Percentiles rank a stretch among this genome's conserved stretches.
Evolutionary conservation across 1,140 invertebrate species (phyloP).

Genomic region (Drosophila simulans): DNA sequence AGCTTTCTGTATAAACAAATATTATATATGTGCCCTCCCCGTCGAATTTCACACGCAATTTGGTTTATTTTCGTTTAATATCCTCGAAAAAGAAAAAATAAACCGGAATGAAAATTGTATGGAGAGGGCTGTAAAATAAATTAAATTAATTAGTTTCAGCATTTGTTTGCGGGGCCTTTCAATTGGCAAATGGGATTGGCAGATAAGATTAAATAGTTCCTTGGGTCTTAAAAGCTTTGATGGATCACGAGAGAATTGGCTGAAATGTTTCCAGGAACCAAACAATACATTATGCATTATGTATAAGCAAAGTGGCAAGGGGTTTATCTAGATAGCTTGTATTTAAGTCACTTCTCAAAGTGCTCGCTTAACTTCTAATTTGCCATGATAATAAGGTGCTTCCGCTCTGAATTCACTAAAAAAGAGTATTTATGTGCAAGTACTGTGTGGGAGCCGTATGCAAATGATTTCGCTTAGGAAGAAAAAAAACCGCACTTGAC

Average conservation of each 20-base stretch:
- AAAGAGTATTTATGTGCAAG: not conserved
- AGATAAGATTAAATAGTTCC: slow-evolving; percentile 45
- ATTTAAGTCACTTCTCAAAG: slow-evolving; percentile 10
- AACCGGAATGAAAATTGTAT: slow-evolving; percentile 51
- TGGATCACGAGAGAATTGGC: slow-evolving; percentile 20
- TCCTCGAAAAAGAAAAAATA: slow-evolving; percentile 2
- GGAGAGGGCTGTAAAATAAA: slow-evolving; percentile 35
- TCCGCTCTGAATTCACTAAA: slow-evolving; percentile 44
- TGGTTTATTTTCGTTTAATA: slow-evolving; percentile 60
- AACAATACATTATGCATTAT: slow-evolving; percentile 27
- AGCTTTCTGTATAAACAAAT: slow-evolving; percentile 67
- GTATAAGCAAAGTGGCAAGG: slow-evolving; percentile 30
- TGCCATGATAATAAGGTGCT: slow-evolving; percentile 60
- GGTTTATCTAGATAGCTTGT: slow-evolving; percentile 41
- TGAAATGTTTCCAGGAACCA: slow-evolving; percentile 10
- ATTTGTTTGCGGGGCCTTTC: slow-evolving; percentile 35
- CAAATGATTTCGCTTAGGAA: slow-evolving; percentile 39
- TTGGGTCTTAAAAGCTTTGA: slow-evolving; percentile 6
- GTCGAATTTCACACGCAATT: slow-evolving; percentile 73
- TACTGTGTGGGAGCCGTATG: slow-evolving; percentile 54
- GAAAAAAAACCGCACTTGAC: slow-evolving; percentile 13
- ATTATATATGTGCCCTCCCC: slow-evolving; percentile 14
- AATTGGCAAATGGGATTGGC: slow-evolving; percentile 35
- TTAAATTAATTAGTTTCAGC: slow-evolving; percentile 58
- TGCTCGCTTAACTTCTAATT: slow-evolving; percentile 57